Evolutionary conservation across 2,888 invertebrate genomes (phyloP).

Genomic region (Luperina nickerlii): DNA sequence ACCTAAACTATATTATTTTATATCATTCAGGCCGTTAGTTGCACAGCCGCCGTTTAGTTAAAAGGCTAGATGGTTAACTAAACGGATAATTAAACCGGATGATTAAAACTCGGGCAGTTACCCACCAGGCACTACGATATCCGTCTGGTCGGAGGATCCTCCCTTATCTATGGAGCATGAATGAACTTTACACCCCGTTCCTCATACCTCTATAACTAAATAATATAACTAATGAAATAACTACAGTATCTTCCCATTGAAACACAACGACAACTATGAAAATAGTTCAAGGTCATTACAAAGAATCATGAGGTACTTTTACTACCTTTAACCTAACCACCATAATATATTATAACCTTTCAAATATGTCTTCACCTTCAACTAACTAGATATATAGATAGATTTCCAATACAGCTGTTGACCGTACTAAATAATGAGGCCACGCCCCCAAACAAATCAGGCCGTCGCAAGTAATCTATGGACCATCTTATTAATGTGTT

Average conservation of each 20-base stretch:
- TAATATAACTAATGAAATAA: not conserved
- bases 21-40: too few species aligned
- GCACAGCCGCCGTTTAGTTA: too few species aligned
- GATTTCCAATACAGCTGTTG: slow-evolving; percentile 41
- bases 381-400: slow-evolving; percentile 8
- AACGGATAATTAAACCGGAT: too few species aligned
- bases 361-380: not conserved
- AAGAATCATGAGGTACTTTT: not conserved
- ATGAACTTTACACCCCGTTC: not conserved
- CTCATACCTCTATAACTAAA: not conserved
- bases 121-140: not conserved
- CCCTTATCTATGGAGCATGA: not conserved
- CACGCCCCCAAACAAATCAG: slow-evolving; percentile 49
- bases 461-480: slow-evolving; percentile 37
- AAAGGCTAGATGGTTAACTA: too few species aligned
- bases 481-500: slow-evolving; percentile 22
- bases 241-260: not conserved
- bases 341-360: not conserved
- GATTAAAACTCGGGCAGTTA: too few species aligned
- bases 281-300: not conserved
- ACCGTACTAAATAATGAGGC: slow-evolving; percentile 24
- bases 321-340: not conserved
- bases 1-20: too few species aligned
- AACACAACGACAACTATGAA: not conserved
- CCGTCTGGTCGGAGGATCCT: not conserved